phyloP scores from a whole-genome alignment of 2,797 vertebrate genomes.

The Tamandua tetradactyla region DNA sequence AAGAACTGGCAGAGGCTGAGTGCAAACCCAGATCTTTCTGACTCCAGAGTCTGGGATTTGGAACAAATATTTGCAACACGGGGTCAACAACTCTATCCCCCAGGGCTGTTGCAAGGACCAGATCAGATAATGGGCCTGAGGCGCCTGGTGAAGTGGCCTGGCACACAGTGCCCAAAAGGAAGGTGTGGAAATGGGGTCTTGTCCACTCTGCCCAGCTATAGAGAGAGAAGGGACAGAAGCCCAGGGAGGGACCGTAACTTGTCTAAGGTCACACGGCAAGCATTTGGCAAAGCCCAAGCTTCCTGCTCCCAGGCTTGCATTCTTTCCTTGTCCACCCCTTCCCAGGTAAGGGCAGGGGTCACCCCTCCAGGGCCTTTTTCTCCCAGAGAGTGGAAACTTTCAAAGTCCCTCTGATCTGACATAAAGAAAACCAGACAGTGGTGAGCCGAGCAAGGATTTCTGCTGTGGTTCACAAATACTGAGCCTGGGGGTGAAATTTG shows the following conservation, averaged over 20 bases:
- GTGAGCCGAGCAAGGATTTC: not conserved
- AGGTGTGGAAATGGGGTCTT: not conserved
- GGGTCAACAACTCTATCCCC: not conserved
- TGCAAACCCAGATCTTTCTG: not conserved
- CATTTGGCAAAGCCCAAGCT: not conserved
- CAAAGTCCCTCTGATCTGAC: not conserved
- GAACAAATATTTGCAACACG: not conserved
- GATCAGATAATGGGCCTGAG: fast-evolving
- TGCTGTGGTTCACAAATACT: not conserved
- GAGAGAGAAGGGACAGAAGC: not conserved
- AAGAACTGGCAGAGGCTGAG: not conserved
- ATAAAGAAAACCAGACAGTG: not conserved
- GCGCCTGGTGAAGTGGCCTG: not conserved
- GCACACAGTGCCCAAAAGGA: not conserved
- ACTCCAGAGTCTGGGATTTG: not conserved
- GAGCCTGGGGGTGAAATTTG: not conserved
- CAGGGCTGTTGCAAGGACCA: not conserved
- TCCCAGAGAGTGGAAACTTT: slow-evolving; percentile 54
- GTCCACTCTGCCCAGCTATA: not conserved
- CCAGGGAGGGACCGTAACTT: not conserved
- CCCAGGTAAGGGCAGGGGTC: not conserved
- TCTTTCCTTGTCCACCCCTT: not conserved
- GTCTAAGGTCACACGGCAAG: not conserved
- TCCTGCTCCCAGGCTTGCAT: not conserved
- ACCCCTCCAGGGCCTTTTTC: not conserved